Evolutionary conservation across 2,888 invertebrate species (phyloP), one percentile per base, ranked within the genome.

Genomic region (Sylvicola cinctus): DNA sequence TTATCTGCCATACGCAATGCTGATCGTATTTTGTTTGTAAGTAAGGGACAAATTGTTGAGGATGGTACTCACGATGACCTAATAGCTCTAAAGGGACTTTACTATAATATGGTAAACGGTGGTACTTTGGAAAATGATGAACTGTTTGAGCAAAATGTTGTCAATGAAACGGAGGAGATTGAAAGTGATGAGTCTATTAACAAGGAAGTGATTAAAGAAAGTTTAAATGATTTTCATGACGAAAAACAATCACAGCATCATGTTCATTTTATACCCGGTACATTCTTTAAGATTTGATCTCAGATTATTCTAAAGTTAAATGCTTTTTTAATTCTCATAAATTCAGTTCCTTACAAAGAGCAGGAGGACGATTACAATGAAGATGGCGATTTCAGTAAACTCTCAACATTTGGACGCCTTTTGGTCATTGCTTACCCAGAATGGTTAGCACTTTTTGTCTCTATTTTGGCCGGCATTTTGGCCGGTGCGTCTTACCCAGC

Each of bases 51-150:
- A 42, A 72, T 79, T 1, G 54, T 68, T 1, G 83, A 83, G 48
- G 65, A 70, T 45, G 83, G 83, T 5, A 74, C 75, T 0, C 81
- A 83, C 46, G 66, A 72, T 20, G 71, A 78, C 43, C 58, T 83
- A 4, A 62, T 81, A 47, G 55, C 58, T 1, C 50, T 65, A 27
- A 66, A 69, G 41, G 72, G 75, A 4, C 58, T 67, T 34, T 83
- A 81, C 51, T 72, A 70, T 46, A 65, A 67, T 35, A 63, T 81
- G 43, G 74, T 78, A 2, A 57, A 65, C 15, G 56, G 55, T 28
- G 55, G 53, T 15, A 37, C 31, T 2, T 17, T 38, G 15, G 42
- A 43, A 56, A 36, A 36, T 28, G 34, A 37, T n/a, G 23, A 16
- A 20, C 20, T 20, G 16, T 27, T 14, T 14, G 14, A 30, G 3